Percentiles rank a stretch among this genome's conserved stretches.
Conservation (phyloP, 2,797 vertebrate species). For the Apogon talboti region DNA sequence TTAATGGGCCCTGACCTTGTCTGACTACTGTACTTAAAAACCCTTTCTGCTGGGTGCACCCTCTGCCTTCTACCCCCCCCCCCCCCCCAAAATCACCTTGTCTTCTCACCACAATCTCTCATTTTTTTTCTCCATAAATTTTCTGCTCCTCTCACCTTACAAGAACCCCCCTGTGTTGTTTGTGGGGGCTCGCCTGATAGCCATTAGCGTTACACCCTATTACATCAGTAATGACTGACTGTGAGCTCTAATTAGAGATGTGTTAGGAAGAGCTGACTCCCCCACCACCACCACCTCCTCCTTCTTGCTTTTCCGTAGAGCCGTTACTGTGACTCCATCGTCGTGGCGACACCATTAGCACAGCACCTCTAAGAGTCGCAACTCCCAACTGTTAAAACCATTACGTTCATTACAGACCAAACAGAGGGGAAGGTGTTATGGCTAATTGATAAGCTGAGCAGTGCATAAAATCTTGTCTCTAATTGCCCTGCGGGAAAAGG, state of each 20-base stretch:
- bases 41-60: constrained; percentile 44
- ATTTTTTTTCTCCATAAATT: constrained; percentile 54
- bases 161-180: constrained; percentile 79
- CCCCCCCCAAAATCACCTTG: constrained; percentile 65
- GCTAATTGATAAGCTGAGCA: constrained; percentile 93
- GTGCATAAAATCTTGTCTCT: constrained; percentile 86
- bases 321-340: constrained; percentile 84
- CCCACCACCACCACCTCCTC: constrained; percentile 45
- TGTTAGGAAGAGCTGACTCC: constrained; percentile 93
- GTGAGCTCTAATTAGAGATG: constrained; percentile 95
- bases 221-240: constrained; percentile 94
- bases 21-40: constrained; percentile 69
- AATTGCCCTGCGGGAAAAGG: constrained; percentile 81
- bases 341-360: constrained; percentile 94
- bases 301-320: constrained; percentile 65
- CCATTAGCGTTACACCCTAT: constrained; percentile 95
- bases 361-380: constrained; percentile 96
- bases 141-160: constrained; percentile 77
- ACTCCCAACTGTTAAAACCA: constrained; percentile 96
- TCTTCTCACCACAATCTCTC: constrained; percentile 62
- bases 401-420: constrained; percentile 95
- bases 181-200: constrained; percentile 88
- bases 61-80: constrained; percentile 35
- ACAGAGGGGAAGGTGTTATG: constrained; percentile 92
- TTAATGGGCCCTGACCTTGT: constrained; percentile 74